Percentiles rank a stretch among this genome's conserved stretches.
Evolutionary conservation across 2,888 invertebrate genomes (phyloP).

Genomic region (Leptinotarsa peninsularis): DNA sequence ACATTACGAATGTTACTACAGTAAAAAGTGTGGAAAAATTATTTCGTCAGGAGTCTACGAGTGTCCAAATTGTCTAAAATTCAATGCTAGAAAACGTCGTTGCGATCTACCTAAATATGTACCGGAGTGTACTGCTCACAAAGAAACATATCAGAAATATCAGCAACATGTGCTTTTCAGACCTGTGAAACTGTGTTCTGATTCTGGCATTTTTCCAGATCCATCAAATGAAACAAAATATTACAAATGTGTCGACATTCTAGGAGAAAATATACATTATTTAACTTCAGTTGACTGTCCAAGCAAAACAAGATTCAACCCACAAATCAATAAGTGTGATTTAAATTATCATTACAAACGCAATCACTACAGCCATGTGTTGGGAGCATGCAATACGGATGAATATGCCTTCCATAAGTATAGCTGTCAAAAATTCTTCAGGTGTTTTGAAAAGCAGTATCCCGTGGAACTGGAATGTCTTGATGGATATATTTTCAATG

Average conservation of each 20-base stretch:
- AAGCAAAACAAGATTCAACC: constrained; percentile 3
- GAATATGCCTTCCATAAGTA: constrained; percentile 14
- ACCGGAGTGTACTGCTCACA: constrained; percentile 49
- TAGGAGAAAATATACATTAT: constrained; percentile 47
- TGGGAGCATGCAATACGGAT: not conserved
- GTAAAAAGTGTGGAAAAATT: constrained; percentile 14
- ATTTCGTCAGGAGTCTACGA: constrained; percentile 21
- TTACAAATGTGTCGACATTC: constrained; percentile 55
- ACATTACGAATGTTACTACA: constrained; percentile 24
- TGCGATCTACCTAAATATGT: constrained; percentile 55
- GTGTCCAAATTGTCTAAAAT: constrained; percentile 54
- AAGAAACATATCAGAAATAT: constrained; percentile 4
- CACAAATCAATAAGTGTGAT: not conserved
- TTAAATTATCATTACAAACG: not conserved
- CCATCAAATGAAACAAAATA: constrained; percentile 50
- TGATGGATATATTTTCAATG: constrained; percentile 21
- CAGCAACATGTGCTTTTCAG: not conserved
- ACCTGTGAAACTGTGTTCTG: constrained; percentile 43
- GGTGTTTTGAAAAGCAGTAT: constrained; percentile 1
- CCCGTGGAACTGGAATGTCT: constrained; percentile 19
- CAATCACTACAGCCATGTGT: not conserved
- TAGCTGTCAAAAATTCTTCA: constrained; percentile 21
- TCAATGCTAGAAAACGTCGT: constrained; percentile 47
- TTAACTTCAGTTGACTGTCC: constrained; percentile 11
- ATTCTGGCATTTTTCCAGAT: constrained; percentile 55